Base-by-base conservation (phyloP, 2,797 vertebrate species). In the Chloroceryle amazona region DNA sequence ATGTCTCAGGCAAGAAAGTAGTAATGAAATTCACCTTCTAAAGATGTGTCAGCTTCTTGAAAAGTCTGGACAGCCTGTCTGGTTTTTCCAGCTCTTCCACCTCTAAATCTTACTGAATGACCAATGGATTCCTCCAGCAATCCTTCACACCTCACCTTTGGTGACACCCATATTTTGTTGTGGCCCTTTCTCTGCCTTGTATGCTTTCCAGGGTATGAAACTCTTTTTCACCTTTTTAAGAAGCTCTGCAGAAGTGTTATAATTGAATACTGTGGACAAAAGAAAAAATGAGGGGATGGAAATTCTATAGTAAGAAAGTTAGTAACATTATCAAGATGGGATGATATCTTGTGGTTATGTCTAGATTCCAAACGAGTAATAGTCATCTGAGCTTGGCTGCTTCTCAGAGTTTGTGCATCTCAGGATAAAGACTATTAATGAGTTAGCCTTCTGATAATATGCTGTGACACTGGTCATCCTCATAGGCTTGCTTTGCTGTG, bases 111-210 rank as follows among this genome's bases (percentile, higher is more conserved):
- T 49, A 17, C 21, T 25, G 10, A 58, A 65, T 81, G 35, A 21
- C 0, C 3, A 39, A 12, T 16, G 6, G 73, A 78, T 79, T 93
- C 10, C 62, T 91, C 3, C 41, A 83, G 44, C 13, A 82, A 14
- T 21, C 21, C 44, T 83, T 78, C 23, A 37, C 37, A 65, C n/a
- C n/a, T 39, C 17, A 4, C 1, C 1, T 33, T 63, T 52, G 52
- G 11, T 29, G 47, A 37, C 10, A 66, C 6, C 11, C 5, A 3
- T 9, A 37, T 14, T 10, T 25, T 2, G 0, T 7, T 52, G 21
- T 16, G 51, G 39, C 3, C 28, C 22, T 84, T 94, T 75, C 5
- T 13, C 35, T 75, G 12, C 4, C 16, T 11, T 44, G 3, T 44
- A 3, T 33, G 5, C 5, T 72, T 10, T 12, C 31, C 23, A 33